Evolutionary conservation across 2,888 invertebrate genomes (phyloP).

Genomic region (Agrochola macilenta): DNA sequence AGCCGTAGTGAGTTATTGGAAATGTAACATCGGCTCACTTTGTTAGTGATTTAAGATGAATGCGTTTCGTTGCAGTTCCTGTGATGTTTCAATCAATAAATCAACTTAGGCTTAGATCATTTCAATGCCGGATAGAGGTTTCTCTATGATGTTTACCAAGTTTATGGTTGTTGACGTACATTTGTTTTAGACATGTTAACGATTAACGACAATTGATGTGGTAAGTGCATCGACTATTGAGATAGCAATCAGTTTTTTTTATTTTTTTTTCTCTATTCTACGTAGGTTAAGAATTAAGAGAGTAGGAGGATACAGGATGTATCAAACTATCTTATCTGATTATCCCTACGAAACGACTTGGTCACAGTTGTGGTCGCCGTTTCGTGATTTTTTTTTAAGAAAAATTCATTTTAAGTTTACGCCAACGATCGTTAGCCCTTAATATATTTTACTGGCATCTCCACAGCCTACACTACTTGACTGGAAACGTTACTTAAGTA

Average conservation of each 20-base stretch:
- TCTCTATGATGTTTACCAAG: conserved; percentile 7
- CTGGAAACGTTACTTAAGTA: conserved; percentile 21
- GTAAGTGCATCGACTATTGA: not conserved
- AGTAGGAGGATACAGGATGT: not conserved
- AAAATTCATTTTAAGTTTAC: not conserved
- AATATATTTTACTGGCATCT: conserved; percentile 15
- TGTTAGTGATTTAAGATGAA: conserved; percentile 38
- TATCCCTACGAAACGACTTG: not conserved
- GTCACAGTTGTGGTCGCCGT: not conserved
- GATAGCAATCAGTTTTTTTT: not conserved
- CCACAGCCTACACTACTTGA: not conserved
- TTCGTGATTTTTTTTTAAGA: not conserved
- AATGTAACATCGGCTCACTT: conserved; percentile 35
- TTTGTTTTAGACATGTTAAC: conserved; percentile 13
- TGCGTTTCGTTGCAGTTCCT: conserved; percentile 45
- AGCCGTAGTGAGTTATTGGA: conserved; percentile 60
- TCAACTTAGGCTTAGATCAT: not conserved
- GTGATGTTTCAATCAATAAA: conserved; percentile 44
- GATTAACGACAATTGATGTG: not conserved
- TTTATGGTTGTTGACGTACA: not conserved
- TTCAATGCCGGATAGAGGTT: not conserved
- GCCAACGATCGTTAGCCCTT: not conserved
- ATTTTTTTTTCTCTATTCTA: too few relatives aligned
- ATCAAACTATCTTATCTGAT: not conserved
- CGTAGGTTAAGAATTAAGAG: not conserved